Conservation (phyloP, 2,113 vertebrate genomes). For the Glaucidium brasilianum region DNA sequence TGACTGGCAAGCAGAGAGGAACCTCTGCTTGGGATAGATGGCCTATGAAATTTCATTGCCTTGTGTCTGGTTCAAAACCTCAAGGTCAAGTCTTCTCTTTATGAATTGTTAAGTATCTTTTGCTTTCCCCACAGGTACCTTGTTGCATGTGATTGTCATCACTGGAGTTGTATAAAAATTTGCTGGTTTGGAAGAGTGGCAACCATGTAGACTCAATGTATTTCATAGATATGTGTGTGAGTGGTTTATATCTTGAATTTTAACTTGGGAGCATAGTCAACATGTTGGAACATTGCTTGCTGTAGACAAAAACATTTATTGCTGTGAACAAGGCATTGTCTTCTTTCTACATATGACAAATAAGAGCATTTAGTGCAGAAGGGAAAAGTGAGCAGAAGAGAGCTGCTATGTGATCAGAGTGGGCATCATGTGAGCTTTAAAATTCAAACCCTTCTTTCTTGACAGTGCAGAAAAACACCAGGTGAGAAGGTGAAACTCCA, state of each 20-base stretch:
- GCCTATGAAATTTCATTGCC: background rate
- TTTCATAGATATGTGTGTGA: fast-evolving
- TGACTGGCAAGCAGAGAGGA: background rate
- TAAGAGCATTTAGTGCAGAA: background rate
- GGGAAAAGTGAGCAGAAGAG: background rate
- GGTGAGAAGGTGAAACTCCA: background rate
- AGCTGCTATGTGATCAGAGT: background rate
- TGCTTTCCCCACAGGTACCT: background rate
- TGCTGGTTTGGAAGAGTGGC: background rate
- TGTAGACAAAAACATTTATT: background rate
- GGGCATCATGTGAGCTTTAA: background rate
- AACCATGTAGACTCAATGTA: background rate
- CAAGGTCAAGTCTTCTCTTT: background rate
- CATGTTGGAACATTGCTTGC: background rate
- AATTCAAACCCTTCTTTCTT: background rate
- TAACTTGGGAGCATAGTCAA: background rate
- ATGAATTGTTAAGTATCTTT: too few relatives aligned
- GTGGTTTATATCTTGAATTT: background rate
- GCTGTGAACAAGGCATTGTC: background rate
- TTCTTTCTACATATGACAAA: background rate
- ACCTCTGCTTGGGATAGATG: background rate
- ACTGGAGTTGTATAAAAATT: background rate
- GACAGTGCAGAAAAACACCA: background rate
- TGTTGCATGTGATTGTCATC: background rate
- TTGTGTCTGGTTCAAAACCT: background rate